Percentiles rank a stretch among this genome's conserved stretches.
Conservation (phyloP, 92 coral and sea anemone genomes). For the Phenganax marumi region DNA sequence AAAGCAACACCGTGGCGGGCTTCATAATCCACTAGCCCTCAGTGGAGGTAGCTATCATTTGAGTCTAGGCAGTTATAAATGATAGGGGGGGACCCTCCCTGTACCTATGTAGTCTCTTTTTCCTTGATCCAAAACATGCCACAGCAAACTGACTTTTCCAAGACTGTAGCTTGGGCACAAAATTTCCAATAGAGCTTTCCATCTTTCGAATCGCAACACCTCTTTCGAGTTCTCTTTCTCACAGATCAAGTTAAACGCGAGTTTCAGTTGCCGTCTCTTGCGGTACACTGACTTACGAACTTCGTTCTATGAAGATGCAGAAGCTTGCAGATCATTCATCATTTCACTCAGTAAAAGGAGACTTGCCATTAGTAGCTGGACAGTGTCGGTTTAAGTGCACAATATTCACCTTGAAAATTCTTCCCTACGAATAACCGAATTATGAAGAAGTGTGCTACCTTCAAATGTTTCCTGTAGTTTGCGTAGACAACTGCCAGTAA, state of each 20-base stretch:
- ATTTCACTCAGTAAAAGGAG: too few species aligned
- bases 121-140: slow-evolving; percentile 83
- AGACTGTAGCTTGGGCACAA: slow-evolving; percentile 82
- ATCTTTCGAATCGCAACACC: slow-evolving; percentile 76
- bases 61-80: neutral
- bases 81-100: neutral
- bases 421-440: neutral
- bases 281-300: slow-evolving; percentile 88
- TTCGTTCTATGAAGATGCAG: slow-evolving; percentile 66
- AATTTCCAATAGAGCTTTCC: slow-evolving; percentile 66
- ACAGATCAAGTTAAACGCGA: slow-evolving; percentile 86
- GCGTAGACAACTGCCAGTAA: slow-evolving; percentile 93
- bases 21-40: neutral
- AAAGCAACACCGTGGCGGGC: neutral
- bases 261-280: slow-evolving; percentile 85
- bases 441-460: slow-evolving; percentile 52
- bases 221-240: slow-evolving; percentile 66
- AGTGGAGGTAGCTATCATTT: neutral
- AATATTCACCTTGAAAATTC: too few species aligned
- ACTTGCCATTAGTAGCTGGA: too few species aligned
- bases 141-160: slow-evolving; percentile 76
- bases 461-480: slow-evolving; percentile 85
- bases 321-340: too few species aligned
- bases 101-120: slow-evolving; percentile 75
- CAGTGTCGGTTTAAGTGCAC: too few species aligned